Base-by-base conservation (phyloP, 1,140 invertebrate genomes). In the Batillaria attramentaria region DNA sequence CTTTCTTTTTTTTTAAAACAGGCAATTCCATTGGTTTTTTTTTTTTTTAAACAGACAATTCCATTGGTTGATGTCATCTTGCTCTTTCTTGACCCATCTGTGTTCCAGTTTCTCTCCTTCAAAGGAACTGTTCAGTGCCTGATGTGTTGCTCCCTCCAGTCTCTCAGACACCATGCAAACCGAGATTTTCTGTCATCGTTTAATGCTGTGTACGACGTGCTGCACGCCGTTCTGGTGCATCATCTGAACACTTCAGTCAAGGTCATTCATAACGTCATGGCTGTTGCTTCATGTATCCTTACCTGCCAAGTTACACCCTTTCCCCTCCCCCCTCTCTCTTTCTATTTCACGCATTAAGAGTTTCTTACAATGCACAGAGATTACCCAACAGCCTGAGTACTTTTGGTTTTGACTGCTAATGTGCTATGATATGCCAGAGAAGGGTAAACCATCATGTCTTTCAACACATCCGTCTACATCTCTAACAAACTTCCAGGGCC, bases 221-320 rank as follows among this genome's bases (percentile, higher is more conserved):
- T 75, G 8, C 73, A 65, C 31, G 73, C 73, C 2, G 54, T 60
- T 24, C 37, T 75, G 35, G 57, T 60, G 10, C 73, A 75, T 28
- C 73, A 75, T 18, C 73, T 57, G 2, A 31, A 41, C 39, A 42
- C 54, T 4, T 28, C 57, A 2, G 20, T 39, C 54, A 28, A 24
- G 4, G 10, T 75, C n/a, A 18, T 75, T 4, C 42, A 57, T 1
- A 8, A 35, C 33, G 20, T 20, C 57, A 50, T 75, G 16, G 24
- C 73, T 3, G 35, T 62, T 57, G 39, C 57, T 28, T 41, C 54
- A 3, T 62, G 73, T 75, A 75, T 75, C 73, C 73, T 75, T 75
- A 18, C 46, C 46, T 50, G 46, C 24, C n/a, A n/a, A n/a, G n/a
- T n/a, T n/a, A n/a, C 31, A 20, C 65, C 31, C 31, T 33, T 33